Conservation (phyloP, 2,888 invertebrate genomes). For the Brenthis daphne region DNA sequence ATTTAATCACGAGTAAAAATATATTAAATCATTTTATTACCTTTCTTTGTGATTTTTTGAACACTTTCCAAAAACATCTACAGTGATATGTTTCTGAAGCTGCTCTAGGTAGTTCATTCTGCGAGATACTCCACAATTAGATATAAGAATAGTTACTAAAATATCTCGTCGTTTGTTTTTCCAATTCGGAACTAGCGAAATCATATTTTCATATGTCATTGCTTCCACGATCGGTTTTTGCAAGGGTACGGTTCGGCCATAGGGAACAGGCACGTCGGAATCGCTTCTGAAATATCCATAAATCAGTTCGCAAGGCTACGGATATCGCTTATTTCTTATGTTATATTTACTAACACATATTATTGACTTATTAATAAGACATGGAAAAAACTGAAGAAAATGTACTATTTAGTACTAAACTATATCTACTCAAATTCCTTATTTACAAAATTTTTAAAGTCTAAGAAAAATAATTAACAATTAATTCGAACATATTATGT, state of each 20-base stretch:
- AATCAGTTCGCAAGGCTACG: conserved; percentile 26
- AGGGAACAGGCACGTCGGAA: conserved; percentile 85
- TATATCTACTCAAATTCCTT: no score
- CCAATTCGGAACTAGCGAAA: conserved; percentile 62
- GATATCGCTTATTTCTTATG: conserved; percentile 12
- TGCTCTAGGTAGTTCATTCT: conserved; percentile 80
- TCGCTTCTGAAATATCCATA: conserved; percentile 74
- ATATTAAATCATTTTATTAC: conserved; percentile 36
- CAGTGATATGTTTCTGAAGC: conserved; percentile 81
- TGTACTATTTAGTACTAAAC: no score
- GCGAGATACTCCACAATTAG: conserved; percentile 77
- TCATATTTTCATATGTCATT: conserved; percentile 39
- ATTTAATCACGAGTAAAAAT: not conserved
- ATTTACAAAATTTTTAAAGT: no score
- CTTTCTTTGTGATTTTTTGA: conserved; percentile 53
- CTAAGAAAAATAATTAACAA: no score
- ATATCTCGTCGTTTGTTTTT: conserved; percentile 68
- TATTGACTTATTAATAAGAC: not conserved
- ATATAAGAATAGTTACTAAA: conserved; percentile 80
- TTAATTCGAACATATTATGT: no score
- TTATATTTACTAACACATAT: not conserved
- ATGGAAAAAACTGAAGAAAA: no score
- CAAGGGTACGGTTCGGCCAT: conserved; percentile 80
- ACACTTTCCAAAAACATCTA: conserved; percentile 83
- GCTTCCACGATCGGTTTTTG: conserved; percentile 38